Base-by-base conservation (phyloP, 2,113 vertebrate genomes). In the Thymallus thymallus region DNA sequence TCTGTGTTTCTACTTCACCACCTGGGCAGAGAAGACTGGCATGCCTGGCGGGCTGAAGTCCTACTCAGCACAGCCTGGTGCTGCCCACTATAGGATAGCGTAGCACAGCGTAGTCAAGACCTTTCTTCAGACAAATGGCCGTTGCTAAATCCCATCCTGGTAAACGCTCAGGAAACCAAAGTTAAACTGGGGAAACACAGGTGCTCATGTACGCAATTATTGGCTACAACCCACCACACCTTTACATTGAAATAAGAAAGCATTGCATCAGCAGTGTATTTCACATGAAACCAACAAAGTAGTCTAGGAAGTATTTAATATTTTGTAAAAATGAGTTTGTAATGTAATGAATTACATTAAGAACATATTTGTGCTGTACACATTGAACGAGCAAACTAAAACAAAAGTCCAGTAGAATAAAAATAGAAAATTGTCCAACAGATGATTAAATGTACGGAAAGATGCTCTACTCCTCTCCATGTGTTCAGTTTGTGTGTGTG, bases 11-110 rank as follows among this genome's bases (percentile, higher is more conserved):
- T 85, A 80, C 87, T 89, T 87, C 71, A 86, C 89, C 92, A 90
- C 91, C 92, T 91, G 89, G 90, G 87, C 84, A 87, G 87, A 82
- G 79, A 84, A 70, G 87, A 81, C 86, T 92, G 92, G 92, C 89
- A 87, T 75, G 78, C 80, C 86, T 35, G 83, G 87, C 91, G 7
- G 35, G 35, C 66, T 72, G 22, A 88, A 87, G 84, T 84, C 74
- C 58, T 5, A 69, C 80, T 79, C 29, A 6, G 77, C 74, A 58
- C 55, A 69, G 79, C 82, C 65, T 45, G 22, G 74, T 41, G 9
- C 76, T 80, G 24, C 63, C 71, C 67, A 62, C 62, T 5, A 14
- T 18, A 65, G 24, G 24, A 65, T 20, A 6, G 14, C 18, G 5
- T 32, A 6, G 46, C 46, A 48, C 46, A 48, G 46, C 7, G 48